Evolutionary conservation across 2,888 invertebrate genomes (phyloP).

Genomic region (Nysson spinosus): DNA sequence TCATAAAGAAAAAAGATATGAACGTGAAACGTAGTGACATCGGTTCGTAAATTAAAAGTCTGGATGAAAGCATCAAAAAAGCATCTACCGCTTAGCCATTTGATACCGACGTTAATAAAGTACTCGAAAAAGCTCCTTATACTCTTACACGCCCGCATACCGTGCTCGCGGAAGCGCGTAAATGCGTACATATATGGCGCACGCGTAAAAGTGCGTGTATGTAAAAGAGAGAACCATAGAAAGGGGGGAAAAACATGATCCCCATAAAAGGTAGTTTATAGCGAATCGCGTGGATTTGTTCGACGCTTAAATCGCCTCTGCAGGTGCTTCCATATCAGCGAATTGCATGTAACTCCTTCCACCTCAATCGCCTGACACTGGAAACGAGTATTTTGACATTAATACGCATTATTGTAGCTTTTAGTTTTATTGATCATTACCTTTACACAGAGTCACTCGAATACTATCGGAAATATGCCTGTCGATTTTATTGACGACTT

Average conservation of each 20-base stretch:
- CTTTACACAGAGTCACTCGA: no score
- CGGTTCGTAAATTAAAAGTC: slow-evolving; percentile 46
- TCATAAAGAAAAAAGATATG: neutral
- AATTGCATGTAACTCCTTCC: slow-evolving; percentile 42
- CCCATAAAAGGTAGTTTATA: slow-evolving; percentile 48
- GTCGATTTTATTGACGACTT: no score
- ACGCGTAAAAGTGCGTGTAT: neutral
- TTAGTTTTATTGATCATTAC: neutral
- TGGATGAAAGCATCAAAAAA: slow-evolving; percentile 30
- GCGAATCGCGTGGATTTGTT: slow-evolving; percentile 38
- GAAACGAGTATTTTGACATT: slow-evolving; percentile 17
- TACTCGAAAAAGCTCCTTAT: slow-evolving; percentile 43
- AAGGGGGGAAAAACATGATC: slow-evolving; percentile 18
- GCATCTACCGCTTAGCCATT: slow-evolving; percentile 35
- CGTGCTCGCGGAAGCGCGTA: neutral
- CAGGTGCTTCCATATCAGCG: slow-evolving; percentile 33
- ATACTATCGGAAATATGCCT: no score
- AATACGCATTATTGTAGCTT: neutral
- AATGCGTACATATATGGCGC: slow-evolving; percentile 8
- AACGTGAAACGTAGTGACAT: slow-evolving; percentile 15
- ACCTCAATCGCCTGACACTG: slow-evolving; percentile 21
- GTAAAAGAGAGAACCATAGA: neutral
- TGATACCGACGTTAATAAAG: slow-evolving; percentile 38
- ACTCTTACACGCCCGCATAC: neutral
- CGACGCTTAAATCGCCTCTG: slow-evolving; percentile 40